Conservation (phyloP, 2,888 invertebrate genomes). For the Napeogenes inachia region DNA sequence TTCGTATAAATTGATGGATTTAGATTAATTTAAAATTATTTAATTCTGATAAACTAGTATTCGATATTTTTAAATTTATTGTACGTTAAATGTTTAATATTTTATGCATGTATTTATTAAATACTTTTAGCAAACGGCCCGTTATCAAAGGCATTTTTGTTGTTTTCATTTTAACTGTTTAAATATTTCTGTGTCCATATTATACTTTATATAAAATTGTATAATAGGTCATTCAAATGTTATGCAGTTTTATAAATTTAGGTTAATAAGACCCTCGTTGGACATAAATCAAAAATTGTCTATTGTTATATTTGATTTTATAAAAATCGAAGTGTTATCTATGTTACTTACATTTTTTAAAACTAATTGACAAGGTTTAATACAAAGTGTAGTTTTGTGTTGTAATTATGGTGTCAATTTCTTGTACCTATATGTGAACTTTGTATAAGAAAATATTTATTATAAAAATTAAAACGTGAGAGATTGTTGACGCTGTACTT, state of each 20-base stretch:
- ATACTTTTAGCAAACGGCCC: not conserved
- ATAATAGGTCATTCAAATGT: not conserved
- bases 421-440: constrained; percentile 56
- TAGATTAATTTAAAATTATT: constrained; percentile 2
- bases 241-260: constrained; percentile 3
- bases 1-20: not conserved
- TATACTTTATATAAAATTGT: constrained; percentile 6
- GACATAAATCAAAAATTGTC: not conserved
- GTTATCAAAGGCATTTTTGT: constrained; percentile 1
- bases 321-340: not conserved
- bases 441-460: constrained; percentile 53
- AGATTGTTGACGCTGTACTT: constrained; percentile 57
- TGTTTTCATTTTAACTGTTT: constrained; percentile 4
- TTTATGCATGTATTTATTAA: constrained; percentile 5
- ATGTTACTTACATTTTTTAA: not conserved
- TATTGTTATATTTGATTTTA: constrained; percentile 1
- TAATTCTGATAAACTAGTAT: not conserved
- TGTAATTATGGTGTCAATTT: constrained; percentile 71
- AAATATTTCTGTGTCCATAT: constrained; percentile 1
- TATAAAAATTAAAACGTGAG: constrained; percentile 53
- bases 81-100: not conserved
- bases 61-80: not conserved
- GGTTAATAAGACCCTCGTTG: constrained; percentile 2
- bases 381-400: constrained; percentile 62
- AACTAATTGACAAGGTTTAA: constrained; percentile 30